phyloP scores from a whole-genome alignment of 2,888 invertebrate genomes.

The Notodonta ziczac region DNA sequence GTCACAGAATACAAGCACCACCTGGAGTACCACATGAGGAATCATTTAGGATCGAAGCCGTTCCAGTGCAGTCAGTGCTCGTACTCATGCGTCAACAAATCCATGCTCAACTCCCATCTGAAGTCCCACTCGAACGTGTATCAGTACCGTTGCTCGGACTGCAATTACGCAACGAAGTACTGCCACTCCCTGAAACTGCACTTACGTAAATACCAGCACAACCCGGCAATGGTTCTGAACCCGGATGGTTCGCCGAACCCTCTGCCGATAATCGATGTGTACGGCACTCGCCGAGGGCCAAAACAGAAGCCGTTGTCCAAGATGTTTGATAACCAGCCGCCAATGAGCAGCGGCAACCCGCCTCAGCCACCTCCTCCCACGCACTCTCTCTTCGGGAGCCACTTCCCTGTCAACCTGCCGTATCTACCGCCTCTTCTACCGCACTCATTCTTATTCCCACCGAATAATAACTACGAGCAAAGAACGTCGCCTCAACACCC shows the following conservation, averaged over 20 bases:
- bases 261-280: slow-evolving; percentile 94
- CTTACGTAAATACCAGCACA: slow-evolving; percentile 95
- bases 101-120: slow-evolving; percentile 99
- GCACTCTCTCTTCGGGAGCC: slow-evolving; percentile 72
- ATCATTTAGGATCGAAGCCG: slow-evolving; percentile 97
- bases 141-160: slow-evolving; percentile 96
- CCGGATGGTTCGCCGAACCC: slow-evolving; percentile 95
- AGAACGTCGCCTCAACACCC: slow-evolving; percentile 60
- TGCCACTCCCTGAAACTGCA: slow-evolving; percentile 98
- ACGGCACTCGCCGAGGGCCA: slow-evolving; percentile 95
- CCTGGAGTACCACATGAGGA: slow-evolving; percentile 97
- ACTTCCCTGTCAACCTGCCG: slow-evolving; percentile 75
- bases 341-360: slow-evolving; percentile 54
- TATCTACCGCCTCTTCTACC: slow-evolving; percentile 78
- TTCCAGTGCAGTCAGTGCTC: slow-evolving; percentile 96
- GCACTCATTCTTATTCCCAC: slow-evolving; percentile 78
- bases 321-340: slow-evolving; percentile 65
- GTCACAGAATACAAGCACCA: slow-evolving; percentile 99
- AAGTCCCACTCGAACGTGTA: slow-evolving; percentile 97
- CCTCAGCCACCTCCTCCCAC: slow-evolving; percentile 59
- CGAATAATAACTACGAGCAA: slow-evolving; percentile 75
- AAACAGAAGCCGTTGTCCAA: slow-evolving; percentile 84
- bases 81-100: slow-evolving; percentile 98
- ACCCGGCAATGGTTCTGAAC: slow-evolving; percentile 95
- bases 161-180: slow-evolving; percentile 98